phyloP scores from a whole-genome alignment of 2,797 vertebrate genomes.

The Onychomys arenicola region DNA sequence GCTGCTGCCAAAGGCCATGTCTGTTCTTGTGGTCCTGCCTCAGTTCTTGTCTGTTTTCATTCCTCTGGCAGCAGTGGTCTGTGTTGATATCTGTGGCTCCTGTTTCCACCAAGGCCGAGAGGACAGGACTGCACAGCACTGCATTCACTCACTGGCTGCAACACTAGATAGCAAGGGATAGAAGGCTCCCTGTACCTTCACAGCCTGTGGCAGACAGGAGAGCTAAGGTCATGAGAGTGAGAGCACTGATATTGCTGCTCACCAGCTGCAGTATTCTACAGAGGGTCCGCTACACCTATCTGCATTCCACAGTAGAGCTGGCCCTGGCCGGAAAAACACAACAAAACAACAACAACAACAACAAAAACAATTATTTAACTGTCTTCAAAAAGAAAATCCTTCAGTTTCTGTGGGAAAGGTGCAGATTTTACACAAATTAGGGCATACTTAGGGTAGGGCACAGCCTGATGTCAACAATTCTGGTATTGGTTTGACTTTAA shows the following conservation, averaged over 20 bases:
- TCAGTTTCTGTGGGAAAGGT: not conserved
- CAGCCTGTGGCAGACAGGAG: not conserved
- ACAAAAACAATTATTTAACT: not conserved
- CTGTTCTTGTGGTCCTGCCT: rapidly evolving
- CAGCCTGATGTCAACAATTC: not conserved
- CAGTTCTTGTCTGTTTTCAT: not conserved
- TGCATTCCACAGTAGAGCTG: not conserved
- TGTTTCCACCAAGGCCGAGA: not conserved
- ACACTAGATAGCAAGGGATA: not conserved
- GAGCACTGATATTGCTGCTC: not conserved
- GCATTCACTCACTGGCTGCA: not conserved
- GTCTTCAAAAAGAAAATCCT: not conserved
- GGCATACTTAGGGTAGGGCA: not conserved
- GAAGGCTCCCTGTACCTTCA: too few species aligned
- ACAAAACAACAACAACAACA: too few species aligned
- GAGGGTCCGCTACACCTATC: not conserved
- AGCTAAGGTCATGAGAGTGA: not conserved
- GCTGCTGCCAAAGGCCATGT: not conserved
- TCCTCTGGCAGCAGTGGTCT: too few species aligned
- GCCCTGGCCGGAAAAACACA: not conserved
- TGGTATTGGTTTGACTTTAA: not conserved
- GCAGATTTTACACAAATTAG: not conserved
- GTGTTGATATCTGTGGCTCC: not conserved
- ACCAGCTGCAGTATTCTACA: not conserved
- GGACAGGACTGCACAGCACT: not conserved